phyloP scores from a whole-genome alignment of 1,140 invertebrate genomes.

The Harpegnathos saltator region DNA sequence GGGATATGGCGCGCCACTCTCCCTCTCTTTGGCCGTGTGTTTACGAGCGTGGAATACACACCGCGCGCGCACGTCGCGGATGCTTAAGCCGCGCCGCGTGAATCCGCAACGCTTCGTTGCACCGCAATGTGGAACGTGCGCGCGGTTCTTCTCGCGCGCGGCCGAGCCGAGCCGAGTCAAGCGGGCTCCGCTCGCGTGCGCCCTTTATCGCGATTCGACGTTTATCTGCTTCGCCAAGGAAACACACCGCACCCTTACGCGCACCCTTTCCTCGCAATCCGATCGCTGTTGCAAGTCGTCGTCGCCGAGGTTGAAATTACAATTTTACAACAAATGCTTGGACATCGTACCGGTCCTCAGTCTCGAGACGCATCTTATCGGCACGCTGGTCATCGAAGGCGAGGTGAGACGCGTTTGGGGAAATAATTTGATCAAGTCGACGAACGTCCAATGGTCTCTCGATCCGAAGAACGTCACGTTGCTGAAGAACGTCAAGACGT shows the following conservation, averaged over 20 bases:
- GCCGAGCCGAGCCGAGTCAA: not conserved
- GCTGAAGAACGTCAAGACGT: slow-evolving; percentile 81
- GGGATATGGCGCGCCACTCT: not conserved
- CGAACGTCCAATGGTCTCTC: slow-evolving; percentile 74
- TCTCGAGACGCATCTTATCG: slow-evolving; percentile 82
- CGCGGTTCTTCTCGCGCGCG: slow-evolving; percentile 3
- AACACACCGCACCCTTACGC: slow-evolving; percentile 2
- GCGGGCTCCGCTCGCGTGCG: slow-evolving; percentile 7
- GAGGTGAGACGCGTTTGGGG: slow-evolving; percentile 74
- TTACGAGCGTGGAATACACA: slow-evolving; percentile 11
- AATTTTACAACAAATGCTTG: too few species aligned
- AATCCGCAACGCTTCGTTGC: slow-evolving; percentile 62
- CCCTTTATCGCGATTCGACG: slow-evolving; percentile 64
- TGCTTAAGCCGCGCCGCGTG: slow-evolving; percentile 40
- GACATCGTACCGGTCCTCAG: slow-evolving; percentile 79
- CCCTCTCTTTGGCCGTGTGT: slow-evolving; percentile 12
- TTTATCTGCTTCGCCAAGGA: slow-evolving; percentile 44
- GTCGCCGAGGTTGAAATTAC: too few species aligned
- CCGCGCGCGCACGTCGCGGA: slow-evolving; percentile 50
- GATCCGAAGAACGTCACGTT: slow-evolving; percentile 76
- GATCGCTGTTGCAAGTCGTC: too few species aligned
- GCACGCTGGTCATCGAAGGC: slow-evolving; percentile 81
- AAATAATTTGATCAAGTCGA: slow-evolving; percentile 50
- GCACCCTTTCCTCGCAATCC: not conserved
- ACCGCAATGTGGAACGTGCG: slow-evolving; percentile 59